phyloP scores from a whole-genome alignment of 2,888 invertebrate genomes.

The Slavum lentiscoides region DNA sequence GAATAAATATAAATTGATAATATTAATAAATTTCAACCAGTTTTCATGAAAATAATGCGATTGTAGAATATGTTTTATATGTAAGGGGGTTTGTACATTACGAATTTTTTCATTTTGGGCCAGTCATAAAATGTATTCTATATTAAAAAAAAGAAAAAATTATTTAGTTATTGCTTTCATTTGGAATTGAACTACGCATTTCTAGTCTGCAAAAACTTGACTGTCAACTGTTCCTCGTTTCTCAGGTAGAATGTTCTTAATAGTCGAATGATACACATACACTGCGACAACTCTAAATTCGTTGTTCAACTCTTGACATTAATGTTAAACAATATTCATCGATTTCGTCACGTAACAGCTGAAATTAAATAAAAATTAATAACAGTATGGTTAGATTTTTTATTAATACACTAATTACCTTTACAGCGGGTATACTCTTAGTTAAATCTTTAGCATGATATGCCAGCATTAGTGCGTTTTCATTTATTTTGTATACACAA shows the following conservation, averaged over 20 bases:
- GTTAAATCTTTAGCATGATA: slow-evolving; percentile 84
- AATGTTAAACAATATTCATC: slow-evolving; percentile 80
- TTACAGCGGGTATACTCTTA: slow-evolving; percentile 79
- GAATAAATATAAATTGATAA: slow-evolving; percentile 17
- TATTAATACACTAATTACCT: slow-evolving; percentile 63
- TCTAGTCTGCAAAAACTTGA: slow-evolving; percentile 90
- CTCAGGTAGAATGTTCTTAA: slow-evolving; percentile 79
- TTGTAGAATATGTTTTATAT: neutral
- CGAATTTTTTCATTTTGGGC: too few relatives aligned
- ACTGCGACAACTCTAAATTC: slow-evolving; percentile 86
- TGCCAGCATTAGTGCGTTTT: slow-evolving; percentile 89
- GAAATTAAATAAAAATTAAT: slow-evolving; percentile 57
- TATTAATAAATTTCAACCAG: neutral
- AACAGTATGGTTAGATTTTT: neutral
- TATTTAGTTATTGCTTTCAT: slow-evolving; percentile 72
- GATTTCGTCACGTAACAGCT: slow-evolving; percentile 85
- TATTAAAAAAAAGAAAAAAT: too few relatives aligned
- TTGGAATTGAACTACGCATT: slow-evolving; percentile 84
- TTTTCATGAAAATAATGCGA: neutral
- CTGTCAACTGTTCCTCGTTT: slow-evolving; percentile 77
- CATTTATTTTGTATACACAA: slow-evolving; percentile 87
- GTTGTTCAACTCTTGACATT: slow-evolving; percentile 80
- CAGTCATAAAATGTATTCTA: too few relatives aligned
- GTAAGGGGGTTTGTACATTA: too few relatives aligned
- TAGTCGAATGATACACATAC: slow-evolving; percentile 80